phyloP scores from a whole-genome alignment of 2,113 vertebrate species.

The Aptenodytes patagonicus region DNA sequence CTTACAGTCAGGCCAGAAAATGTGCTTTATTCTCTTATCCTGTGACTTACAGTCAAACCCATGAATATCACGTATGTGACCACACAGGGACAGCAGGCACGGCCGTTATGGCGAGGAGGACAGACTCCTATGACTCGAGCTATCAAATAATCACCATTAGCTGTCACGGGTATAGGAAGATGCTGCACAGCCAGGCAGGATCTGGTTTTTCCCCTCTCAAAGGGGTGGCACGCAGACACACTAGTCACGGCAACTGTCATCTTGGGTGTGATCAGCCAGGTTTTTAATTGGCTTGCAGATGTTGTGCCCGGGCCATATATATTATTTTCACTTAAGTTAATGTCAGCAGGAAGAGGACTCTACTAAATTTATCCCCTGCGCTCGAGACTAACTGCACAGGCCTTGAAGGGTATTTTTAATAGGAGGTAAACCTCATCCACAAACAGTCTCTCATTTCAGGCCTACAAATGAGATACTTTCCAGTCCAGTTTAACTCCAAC shows the following conservation, averaged over 20 bases:
- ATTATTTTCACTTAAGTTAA: constrained; percentile 47
- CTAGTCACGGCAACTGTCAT: constrained; percentile 32
- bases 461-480: constrained; percentile 60
- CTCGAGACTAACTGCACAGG: constrained; percentile 7
- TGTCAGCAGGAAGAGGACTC: constrained; percentile 5
- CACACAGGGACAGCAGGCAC: background rate
- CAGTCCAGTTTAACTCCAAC: constrained; percentile 42
- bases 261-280: constrained; percentile 23
- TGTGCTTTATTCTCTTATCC: background rate
- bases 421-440: constrained; percentile 59
- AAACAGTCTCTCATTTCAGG: constrained; percentile 53
- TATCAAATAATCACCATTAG: background rate
- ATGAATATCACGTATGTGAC: background rate
- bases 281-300: constrained; percentile 56
- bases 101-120: fast-evolving
- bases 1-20: background rate
- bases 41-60: background rate
- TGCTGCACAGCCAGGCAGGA: background rate
- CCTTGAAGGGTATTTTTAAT: constrained; percentile 56
- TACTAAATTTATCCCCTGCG: constrained; percentile 46
- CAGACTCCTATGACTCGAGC: background rate
- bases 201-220: background rate
- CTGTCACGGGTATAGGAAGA: background rate
- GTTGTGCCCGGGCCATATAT: constrained; percentile 1
- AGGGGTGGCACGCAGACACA: background rate